Evolutionary conservation across 2,113 vertebrate species (phyloP), one percentile per base, ranked within the genome.

Genomic region (Micronycteris hirsuta): DNA sequence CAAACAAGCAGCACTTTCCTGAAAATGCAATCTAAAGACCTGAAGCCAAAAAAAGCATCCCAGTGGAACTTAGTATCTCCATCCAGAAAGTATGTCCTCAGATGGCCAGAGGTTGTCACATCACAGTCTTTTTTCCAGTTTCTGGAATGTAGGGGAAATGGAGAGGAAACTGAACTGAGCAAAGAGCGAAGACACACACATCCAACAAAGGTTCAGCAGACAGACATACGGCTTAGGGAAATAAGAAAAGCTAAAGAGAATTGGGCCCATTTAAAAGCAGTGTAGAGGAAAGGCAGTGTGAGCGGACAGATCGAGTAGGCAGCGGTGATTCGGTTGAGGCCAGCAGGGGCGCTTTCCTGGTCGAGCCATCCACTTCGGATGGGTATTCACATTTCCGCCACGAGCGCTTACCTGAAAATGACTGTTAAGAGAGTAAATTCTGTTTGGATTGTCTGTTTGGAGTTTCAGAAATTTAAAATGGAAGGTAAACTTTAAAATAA

Each of bases 381-480:
- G 76, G 24, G 58, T 83, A 43, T 56, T 92, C 45, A 24, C 26
- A 15, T 47, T 90, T 65, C 76, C 41, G 10, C 47, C 86, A 38
- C 16, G 3, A 56, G 19, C 36, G 4, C 19, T 58, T 77, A 73
- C 38, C 36, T 14, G 49, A 83, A 65, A 81, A 16, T 15, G 3
- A 80, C n/a, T 54, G 11, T 38, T 47, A 38, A 38, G 9, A 36
- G 22, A 83, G 85, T 33, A 0, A 10, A 54, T 86, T 54, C 33
- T 77, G 47, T 41, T 86, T 77, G 41, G 24, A 65, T 77, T 33
- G 16, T 85, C 52, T 63, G 45, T 47, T 76, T 71, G 38, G 4
- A 89, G 77, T 92, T 94, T 71, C 36, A 89, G 78, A 89, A 89
- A 71, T 81, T 85, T 58, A 67, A 94, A 95, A 81, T 36, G 58